These are phyloP conservation scores for Ctenodactylus gundi DNA, from an alignment of 2,113 vertebrate species.

Conservation along the genomic window DNA sequence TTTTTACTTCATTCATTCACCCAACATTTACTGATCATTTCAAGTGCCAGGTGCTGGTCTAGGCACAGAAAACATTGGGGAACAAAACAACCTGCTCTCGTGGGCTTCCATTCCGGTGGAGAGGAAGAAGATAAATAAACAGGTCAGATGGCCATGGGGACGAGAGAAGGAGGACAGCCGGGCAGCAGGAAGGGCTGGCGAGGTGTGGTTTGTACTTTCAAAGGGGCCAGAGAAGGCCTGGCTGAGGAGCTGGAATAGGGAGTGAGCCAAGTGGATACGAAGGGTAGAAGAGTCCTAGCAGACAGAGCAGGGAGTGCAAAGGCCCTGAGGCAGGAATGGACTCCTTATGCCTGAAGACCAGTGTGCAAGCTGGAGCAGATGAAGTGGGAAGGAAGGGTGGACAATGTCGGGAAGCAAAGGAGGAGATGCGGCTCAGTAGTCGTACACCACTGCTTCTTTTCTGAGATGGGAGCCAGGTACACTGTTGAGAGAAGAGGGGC, in stretches of 20 bases:
- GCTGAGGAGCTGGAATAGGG: not conserved
- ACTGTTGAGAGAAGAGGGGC: not conserved
- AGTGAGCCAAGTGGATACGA: not conserved
- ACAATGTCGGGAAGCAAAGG: not conserved
- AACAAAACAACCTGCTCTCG: not conserved
- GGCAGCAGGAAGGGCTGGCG: not conserved
- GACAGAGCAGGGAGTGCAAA: not conserved
- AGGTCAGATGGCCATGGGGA: not conserved
- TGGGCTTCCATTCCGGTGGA: not conserved
- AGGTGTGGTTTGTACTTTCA: not conserved
- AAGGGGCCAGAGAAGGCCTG: not conserved
- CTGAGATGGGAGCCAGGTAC: not conserved
- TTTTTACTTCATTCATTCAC: not conserved
- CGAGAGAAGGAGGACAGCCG: not conserved
- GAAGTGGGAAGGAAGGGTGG: not conserved
- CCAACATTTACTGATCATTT: not conserved
- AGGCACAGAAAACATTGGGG: not conserved
- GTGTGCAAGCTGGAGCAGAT: not conserved
- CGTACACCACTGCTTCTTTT: not conserved
- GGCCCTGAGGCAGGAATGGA: not conserved
- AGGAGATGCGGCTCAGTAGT: too few species aligned
- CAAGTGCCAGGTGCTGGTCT: not conserved
- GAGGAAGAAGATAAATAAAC: not conserved
- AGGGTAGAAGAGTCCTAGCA: not conserved
- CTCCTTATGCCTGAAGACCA: too few species aligned